These are phyloP conservation scores for Seriola aureovittata DNA, from an alignment of 2,113 vertebrate species.

Conservation along the genomic window DNA sequence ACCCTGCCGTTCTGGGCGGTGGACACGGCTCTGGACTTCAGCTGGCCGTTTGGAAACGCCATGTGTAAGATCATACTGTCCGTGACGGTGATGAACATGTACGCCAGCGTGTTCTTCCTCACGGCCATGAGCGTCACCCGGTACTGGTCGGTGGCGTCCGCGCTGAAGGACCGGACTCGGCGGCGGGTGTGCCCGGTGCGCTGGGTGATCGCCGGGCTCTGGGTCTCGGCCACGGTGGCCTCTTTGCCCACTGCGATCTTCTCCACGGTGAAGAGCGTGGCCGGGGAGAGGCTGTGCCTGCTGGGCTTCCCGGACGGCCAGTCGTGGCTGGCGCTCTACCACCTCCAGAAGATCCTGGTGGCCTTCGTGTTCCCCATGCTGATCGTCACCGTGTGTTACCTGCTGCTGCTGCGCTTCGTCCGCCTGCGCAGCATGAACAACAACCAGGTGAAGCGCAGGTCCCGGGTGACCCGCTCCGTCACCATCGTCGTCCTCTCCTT, in stretches of 20 bases:
- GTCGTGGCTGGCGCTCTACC: slow-evolving; percentile 91
- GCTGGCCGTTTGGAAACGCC: slow-evolving; percentile 92
- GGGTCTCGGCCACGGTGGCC: slow-evolving; percentile 87
- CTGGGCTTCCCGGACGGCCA: slow-evolving; percentile 89
- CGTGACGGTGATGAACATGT: slow-evolving; percentile 94
- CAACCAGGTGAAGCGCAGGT: slow-evolving; percentile 85
- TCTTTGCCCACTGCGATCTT: slow-evolving; percentile 90
- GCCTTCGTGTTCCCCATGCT: slow-evolving; percentile 90
- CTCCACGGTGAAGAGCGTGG: slow-evolving; percentile 87
- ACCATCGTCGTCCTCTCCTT: slow-evolving; percentile 94
- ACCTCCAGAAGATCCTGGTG: slow-evolving; percentile 91
- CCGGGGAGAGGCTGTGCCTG: slow-evolving; percentile 90
- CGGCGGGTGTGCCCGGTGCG: slow-evolving; percentile 83
- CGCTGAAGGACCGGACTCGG: slow-evolving; percentile 86
- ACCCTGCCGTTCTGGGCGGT: slow-evolving; percentile 95
- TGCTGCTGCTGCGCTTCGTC: slow-evolving; percentile 90
- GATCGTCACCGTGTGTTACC: slow-evolving; percentile 89
- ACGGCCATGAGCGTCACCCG: slow-evolving; percentile 94
- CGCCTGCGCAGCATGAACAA: slow-evolving; percentile 85
- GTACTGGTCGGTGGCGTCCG: slow-evolving; percentile 91
- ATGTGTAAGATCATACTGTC: slow-evolving; percentile 94
- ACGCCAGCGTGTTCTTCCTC: slow-evolving; percentile 95
- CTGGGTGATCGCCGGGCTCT: slow-evolving; percentile 88
- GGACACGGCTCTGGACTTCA: slow-evolving; percentile 93
- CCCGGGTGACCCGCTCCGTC: slow-evolving; percentile 92